Base-by-base conservation (phyloP, 2,797 vertebrate genomes). In the Falco peregrinus region DNA sequence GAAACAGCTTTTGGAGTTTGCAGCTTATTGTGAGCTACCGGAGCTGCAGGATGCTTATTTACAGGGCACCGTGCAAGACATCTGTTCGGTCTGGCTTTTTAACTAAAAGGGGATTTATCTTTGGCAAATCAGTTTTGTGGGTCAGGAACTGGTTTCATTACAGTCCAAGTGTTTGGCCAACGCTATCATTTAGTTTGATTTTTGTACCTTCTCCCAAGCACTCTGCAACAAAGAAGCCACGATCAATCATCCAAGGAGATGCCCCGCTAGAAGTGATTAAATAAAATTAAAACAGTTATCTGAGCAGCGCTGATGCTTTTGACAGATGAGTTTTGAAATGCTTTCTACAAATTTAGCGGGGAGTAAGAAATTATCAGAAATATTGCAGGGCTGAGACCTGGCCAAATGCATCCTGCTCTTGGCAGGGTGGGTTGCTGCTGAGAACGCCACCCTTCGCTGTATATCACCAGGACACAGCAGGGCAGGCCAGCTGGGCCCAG, bases 41-140 rank as follows among this genome's bases (percentile, higher is more conserved):
- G 89, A 89, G 71, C 80, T 71, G 26, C 57, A 4, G 81, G 91
- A 71, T 73, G 71, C 64, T 97, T 95, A 93, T 96, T 96, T 92
- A 96, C 95, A 89, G 80, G 82, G 84, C 91, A 93, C 63, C 47
- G 0, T 17, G 64, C n/a, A 61, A 85, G 96, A 90, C 95, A 97
- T 97, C 96, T 97, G 95, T 48, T 97, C 71, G 3, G 56, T 83
- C 77, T 96, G 96, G 95, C 90, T 96, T 91, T 94, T 86, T 6
- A 50, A 37, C 91, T 84, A 81, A 35, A 78, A 87, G 54, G 64
- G 94, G 92, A 95, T 95, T 96, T 95, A 80, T 94, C 91, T 92
- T 89, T 96, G 94, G 95, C 97, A 95, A 90, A 83, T 26, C 71
- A 25, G 83, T 71, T 95, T 63, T 25, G 87, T 87, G 93, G 86